Evolutionary conservation across 2,113 vertebrate species (phyloP), one percentile per base, ranked within the genome.

Genomic region (Zapus hudsonius): DNA sequence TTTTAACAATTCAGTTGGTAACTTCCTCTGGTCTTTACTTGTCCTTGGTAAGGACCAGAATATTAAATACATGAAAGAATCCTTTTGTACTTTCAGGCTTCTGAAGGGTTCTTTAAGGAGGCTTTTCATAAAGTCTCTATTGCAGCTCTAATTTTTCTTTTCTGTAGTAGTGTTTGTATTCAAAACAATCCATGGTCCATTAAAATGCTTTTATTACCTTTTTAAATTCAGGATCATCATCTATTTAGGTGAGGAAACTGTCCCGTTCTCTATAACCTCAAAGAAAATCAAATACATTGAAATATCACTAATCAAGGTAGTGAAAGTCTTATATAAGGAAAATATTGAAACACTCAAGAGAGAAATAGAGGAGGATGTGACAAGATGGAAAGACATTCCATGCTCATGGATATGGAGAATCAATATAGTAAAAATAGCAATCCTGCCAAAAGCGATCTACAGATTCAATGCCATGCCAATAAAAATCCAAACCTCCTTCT

Each of bases 41-140:
- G 94, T 93, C 96, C 94, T 94, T 95, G 93, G 70, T 69, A 40
- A 76, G 36, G 78, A 92, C 33, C 31, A 76, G 93, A 92, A 95
- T 96, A 93, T 70, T 92, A 95, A 96, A 59, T 40, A 92, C 19
- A 3, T 29, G 12, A 57, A 89, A 90, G n/a, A 16, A 70, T 87
- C 10, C 0, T n/a, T n/a, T n/a, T n/a, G n/a, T n/a, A n/a, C n/a
- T 89, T 90, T 55, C 57, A 22, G 69, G 61, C 88, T 85, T 72
- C 55, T 91, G 75, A 95, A 86, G 44, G 0, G 7, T 83, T 92
- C 42, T 95, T 91, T 86, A 87, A 91, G n/a, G 25, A 84, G 82
- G 73, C 47, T 1, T 90, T 63, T 40, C 40, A 55, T 85, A 33
- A n/a, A 67, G 36, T 87, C 40, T 80, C n/a, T 80, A 42, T 64